Evolutionary conservation across 2,888 invertebrate species (phyloP), one percentile per base, ranked within the genome.

Genomic region (Linnaemya tessellans): DNA sequence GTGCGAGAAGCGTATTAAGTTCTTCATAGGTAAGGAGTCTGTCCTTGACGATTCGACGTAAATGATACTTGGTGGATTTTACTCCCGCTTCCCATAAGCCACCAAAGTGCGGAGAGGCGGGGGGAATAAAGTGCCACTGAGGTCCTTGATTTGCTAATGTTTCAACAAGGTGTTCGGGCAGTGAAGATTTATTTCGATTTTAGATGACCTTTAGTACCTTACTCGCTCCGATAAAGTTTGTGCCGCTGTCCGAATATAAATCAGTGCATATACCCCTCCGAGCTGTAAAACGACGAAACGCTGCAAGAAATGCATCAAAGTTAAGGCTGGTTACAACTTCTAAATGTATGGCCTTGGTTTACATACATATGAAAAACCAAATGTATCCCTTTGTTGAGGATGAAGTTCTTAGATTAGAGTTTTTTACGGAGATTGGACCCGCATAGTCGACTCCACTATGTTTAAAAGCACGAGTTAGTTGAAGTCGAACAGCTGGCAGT

Each of bases 361-460:
- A 67, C 78, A 88, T 79, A 35, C 87, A 87, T 1, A 86, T 75
- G 49, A 87, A 88, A 41, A 87, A 18, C 11, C 83, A 86, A 20
- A 87, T 75, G 46, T 87, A 87, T 0, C 65, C 67, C 49, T 87
- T 88, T 5, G 62, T 22, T 0, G 20, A n/a, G 1, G 43, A 18
- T 15, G 81, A 56, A 22, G 67, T 67, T 46, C 86, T 25, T 41
- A 84, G 4, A 3, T 20, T 64, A 13, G 79, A 73, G 49, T 86
- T 87, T 20, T 87, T 87, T 38, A 38, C 1, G 9, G 38, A 38
- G 51, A 89, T 87, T 22, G 87, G 86, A 22, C 73, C 38, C 18
- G 84, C 85, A n/a, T 78, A 87, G 49, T 86, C 78, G 0, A 70
- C 38, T 3, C 79, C 75, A 56, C 73, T 82, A 38, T 79, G 68